Evolutionary conservation across 1,140 invertebrate genomes (phyloP), one percentile per base, ranked within the genome.

Genomic region (Drosophila tropicalis): DNA sequence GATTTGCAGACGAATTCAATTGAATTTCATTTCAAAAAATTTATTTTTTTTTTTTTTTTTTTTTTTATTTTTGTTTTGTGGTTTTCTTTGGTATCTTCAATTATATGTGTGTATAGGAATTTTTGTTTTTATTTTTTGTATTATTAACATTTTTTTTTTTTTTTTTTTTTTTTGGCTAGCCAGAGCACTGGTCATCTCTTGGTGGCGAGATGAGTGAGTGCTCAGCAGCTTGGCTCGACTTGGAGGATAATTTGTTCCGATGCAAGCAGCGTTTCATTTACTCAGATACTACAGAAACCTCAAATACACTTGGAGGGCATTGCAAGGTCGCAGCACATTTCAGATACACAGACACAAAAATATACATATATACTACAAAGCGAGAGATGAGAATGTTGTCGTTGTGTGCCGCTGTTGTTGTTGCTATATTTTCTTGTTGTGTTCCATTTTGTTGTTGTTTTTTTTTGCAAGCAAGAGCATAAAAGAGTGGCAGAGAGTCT

Each of bases 221-320:
- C 44, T 51, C 44, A 51, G 44, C 44, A 51, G 44, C 19, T 51
- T 51, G 44, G 36, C 36, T 39, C 44, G 44, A 51, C 44, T 51
- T 51, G 44, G 44, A 51, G 44, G 44, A 51, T 51, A 51, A 36
- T 36, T 85, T 91, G 87, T 83, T 90, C 72, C 44, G 44, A 51
- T 51, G 82, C 86, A 91, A 83, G 82, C 91, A 91, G 83, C 90
- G 90, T 91, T 90, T 90, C 90, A 89, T 91, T 91, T 90, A 91
- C 44, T 51, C 44, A 51, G 44, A 51, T 51, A 51, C 44, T 22
- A 51, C 19, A 39, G 44, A 51, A 51, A 51, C 44, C 44, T 51
- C 44, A 51, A 51, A 51, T 51, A 51, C 44, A 51, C 44, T 51
- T 51, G 44, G 44, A 91, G 90, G 90, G 90, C 90, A 91, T 91